phyloP scores from a whole-genome alignment of 2,888 invertebrate species.

The Heliconius sara region DNA sequence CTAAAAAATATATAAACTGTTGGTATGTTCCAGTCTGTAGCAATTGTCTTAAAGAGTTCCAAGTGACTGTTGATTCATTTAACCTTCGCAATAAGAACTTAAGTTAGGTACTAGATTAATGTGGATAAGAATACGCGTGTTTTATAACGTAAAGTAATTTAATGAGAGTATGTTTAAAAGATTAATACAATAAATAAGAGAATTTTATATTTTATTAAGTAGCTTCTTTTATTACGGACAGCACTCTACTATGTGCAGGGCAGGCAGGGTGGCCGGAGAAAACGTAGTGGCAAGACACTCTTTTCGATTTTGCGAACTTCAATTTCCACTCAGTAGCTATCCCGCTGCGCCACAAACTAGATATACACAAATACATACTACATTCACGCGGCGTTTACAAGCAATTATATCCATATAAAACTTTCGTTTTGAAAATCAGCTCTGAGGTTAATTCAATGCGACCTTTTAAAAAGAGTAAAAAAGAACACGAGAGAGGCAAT shows the following conservation, averaged over 20 bases:
- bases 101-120: constrained; percentile 5
- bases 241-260: too few species aligned
- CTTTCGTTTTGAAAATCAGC: not conserved
- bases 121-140: not conserved
- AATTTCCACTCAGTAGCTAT: too few species aligned
- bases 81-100: constrained; percentile 9
- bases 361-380: too few species aligned
- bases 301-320: too few species aligned
- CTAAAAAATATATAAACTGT: not conserved
- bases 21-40: not conserved
- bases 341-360: too few species aligned
- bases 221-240: too few species aligned
- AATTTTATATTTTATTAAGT: too few species aligned
- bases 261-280: too few species aligned
- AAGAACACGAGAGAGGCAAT: constrained; percentile 3
- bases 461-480: constrained; percentile 25
- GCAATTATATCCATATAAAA: constrained; percentile 11
- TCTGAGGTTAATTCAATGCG: constrained; percentile 2
- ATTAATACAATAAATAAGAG: too few species aligned
- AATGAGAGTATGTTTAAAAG: too few species aligned
- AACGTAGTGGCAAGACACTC: too few species aligned
- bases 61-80: constrained; percentile 23
- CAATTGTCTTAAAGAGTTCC: constrained; percentile 11
- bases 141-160: too few species aligned
- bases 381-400: not conserved